Base-by-base conservation (phyloP, 1,140 invertebrate genomes). In the Zaprionus gabonicus region DNA sequence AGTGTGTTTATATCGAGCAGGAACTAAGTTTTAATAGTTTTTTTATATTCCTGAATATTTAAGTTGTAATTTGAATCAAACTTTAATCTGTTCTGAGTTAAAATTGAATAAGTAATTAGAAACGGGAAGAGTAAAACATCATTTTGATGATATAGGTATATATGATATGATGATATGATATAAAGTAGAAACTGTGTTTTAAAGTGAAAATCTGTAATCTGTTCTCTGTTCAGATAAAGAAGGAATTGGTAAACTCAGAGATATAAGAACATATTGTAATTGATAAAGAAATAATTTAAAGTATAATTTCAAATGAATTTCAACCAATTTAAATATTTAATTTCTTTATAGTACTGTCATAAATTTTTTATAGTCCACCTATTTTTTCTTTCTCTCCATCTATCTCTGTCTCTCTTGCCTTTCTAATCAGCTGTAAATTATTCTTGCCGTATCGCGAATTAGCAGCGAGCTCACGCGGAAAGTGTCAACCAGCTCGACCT, bases 401-500 rank as follows among this genome's bases (percentile, higher is more conserved):
- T 15, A 15, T 41, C 38, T 5, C 1, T 44, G 15, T 44, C 15
- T n/a, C 41, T 46, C 41, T 20, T 9, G 41, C n/a, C n/a, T 46
- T 20, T 51, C 46, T 51, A 51, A 51, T 51, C 17, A 51, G 46
- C 46, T 51, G 46, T 20, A 51, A 51, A n/a, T 49, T 10, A 36
- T 31, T 53, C 31, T 53, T 53, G 46, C 6, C 23, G 15, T 56
- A 55, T 56, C 31, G 23, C 38, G 56, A 66, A 66, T 56, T 66
- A 56, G 36, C 63, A 28, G 15, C 38, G 10, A 49, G 3, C 46
- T 20, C 46, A 49, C 20, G 20, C 46, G 20, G 20, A 20, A 25
- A 20, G 46, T 34, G n/a, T 60, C 34, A 70, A 70, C n/a, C 57
- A 62, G 53, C 36, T 55, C 31, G 44, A 49, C 17, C 51, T 56